Evolutionary conservation across 2,888 invertebrate genomes (phyloP).

Genomic region (Drosophila vallismaia): DNA sequence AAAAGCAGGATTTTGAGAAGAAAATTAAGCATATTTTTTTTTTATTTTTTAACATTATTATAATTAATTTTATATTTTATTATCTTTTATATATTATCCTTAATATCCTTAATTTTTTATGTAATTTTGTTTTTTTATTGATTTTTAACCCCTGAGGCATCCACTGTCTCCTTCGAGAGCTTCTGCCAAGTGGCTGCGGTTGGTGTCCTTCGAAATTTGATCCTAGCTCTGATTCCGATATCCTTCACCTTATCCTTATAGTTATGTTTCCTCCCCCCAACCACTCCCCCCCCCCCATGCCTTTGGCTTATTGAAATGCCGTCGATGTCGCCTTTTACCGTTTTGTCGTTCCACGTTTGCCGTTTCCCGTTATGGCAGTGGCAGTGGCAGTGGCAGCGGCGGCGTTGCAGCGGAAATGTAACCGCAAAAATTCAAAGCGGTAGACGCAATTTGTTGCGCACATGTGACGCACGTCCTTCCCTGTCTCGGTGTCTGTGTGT

Average conservation of each 20-base stretch:
- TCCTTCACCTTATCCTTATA: neutral
- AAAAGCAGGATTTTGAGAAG: too few species aligned
- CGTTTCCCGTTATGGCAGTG: constrained; percentile 6
- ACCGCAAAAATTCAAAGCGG: constrained; percentile 73
- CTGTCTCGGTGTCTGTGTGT: constrained; percentile 9
- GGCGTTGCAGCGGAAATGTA: constrained; percentile 71
- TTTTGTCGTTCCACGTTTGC: neutral
- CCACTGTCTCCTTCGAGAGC: neutral
- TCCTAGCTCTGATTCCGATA: neutral
- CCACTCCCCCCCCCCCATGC: neutral
- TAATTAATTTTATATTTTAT: too few species aligned
- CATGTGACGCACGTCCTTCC: constrained; percentile 53
- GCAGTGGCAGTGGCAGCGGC: too few species aligned
- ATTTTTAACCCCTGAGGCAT: too few species aligned
- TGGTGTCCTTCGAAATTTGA: constrained; percentile 16
- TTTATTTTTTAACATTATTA: too few species aligned
- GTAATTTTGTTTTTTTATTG: too few species aligned
- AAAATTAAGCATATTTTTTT: too few species aligned
- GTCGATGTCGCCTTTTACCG: constrained; percentile 52
- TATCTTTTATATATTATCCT: too few species aligned
- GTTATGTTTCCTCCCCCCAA: constrained; percentile 28
- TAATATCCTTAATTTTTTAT: too few species aligned
- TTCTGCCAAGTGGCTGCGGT: neutral
- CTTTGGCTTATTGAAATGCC: constrained; percentile 68
- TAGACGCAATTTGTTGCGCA: constrained; percentile 78